These are phyloP conservation scores for Myzus persicae DNA, from an alignment of 1,140 invertebrate species.

Conservation along the genomic window DNA sequence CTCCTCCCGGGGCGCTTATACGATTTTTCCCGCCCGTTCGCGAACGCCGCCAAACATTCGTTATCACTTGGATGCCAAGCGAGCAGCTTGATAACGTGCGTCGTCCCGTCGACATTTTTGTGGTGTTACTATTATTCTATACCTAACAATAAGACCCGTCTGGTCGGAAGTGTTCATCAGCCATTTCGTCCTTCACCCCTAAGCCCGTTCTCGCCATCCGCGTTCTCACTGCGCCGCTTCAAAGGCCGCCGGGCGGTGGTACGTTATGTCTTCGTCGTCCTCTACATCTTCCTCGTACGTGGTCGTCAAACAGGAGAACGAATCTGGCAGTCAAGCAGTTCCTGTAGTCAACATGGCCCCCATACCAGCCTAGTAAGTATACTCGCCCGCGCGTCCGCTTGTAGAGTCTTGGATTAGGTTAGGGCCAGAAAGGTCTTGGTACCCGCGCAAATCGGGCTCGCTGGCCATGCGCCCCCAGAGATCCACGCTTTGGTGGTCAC, in stretches of 20 bases:
- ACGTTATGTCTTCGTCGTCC: slow-evolving; percentile 52
- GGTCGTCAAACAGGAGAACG: slow-evolving; percentile 44
- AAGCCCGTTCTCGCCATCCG: neutral
- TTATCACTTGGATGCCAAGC: slow-evolving; percentile 55
- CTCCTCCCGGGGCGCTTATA: neutral
- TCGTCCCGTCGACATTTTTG: slow-evolving; percentile 52
- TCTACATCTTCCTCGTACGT: slow-evolving; percentile 44
- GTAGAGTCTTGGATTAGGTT: neutral
- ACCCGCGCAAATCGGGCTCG: neutral
- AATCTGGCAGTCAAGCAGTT: slow-evolving; percentile 20
- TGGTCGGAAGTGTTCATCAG: slow-evolving; percentile 17
- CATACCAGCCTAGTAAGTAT: slow-evolving; percentile 50
- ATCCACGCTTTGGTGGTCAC: neutral
- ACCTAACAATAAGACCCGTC: slow-evolving; percentile 5
- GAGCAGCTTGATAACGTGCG: slow-evolving; percentile 46
- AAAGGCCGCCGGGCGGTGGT: neutral
- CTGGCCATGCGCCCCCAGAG: too few relatives aligned
- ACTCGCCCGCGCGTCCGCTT: neutral
- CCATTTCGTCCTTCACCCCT: neutral
- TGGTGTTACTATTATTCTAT: slow-evolving; percentile 26
- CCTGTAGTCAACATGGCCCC: slow-evolving; percentile 46
- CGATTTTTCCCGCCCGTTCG: slow-evolving; percentile 46
- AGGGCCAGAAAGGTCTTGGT: neutral
- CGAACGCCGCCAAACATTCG: slow-evolving; percentile 54
- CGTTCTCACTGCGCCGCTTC: neutral